These are phyloP conservation scores for Ianthella basta DNA, from an alignment of 37 sponge, comb jelly and placozoan genomes.

Conservation along the genomic window DNA sequence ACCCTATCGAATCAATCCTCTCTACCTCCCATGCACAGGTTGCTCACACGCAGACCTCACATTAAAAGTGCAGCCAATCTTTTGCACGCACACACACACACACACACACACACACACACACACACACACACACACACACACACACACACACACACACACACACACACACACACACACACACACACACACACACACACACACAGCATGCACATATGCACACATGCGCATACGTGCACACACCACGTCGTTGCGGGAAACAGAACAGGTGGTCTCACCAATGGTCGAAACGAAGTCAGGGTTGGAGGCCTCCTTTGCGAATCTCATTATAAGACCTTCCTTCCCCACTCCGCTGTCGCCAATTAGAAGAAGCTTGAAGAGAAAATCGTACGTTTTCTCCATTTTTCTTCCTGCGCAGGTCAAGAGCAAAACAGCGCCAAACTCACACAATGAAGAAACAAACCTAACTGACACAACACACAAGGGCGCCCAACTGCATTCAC, in stretches of 20 bases:
- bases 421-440: background rate
- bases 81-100: too few relatives aligned
- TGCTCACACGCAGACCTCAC: too few relatives aligned
- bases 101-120: too few relatives aligned
- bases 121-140: constrained; percentile 33
- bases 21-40: too few relatives aligned
- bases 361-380: constrained; percentile 90
- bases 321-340: constrained; percentile 95
- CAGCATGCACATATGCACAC: background rate
- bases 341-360: constrained; percentile 99
- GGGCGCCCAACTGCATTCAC: too few relatives aligned
- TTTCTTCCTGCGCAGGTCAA: background rate
- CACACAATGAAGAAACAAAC: too few relatives aligned
- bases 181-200: constrained; percentile 37
- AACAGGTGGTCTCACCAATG: constrained; percentile 78
- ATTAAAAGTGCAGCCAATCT: too few relatives aligned
- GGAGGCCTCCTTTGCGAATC: constrained; percentile 99
- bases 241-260: background rate
- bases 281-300: constrained; percentile 99
- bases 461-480: too few relatives aligned
- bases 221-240: too few relatives aligned
- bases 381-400: constrained; percentile 98
- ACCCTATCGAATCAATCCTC: too few relatives aligned
- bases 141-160: constrained; percentile 37
- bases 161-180: constrained; percentile 37